These are phyloP conservation scores for Acrobasis suavella DNA, from an alignment of 2,888 invertebrate species.

Conservation along the genomic window DNA sequence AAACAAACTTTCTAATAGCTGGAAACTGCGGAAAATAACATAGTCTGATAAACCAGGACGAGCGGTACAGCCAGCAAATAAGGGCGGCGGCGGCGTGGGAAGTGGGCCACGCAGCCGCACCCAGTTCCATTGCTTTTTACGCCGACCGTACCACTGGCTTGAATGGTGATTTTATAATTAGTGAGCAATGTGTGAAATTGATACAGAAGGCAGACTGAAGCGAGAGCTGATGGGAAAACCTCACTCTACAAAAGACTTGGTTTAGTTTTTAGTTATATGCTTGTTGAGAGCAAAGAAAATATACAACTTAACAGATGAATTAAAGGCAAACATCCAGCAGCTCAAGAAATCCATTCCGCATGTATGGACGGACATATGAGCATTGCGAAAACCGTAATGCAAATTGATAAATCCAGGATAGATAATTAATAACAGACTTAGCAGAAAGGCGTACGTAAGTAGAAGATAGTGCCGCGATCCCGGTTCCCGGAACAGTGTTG, in stretches of 20 bases:
- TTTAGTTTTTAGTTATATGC: no score
- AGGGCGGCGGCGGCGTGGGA: conserved; percentile 53
- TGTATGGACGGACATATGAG: no score
- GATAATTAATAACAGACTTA: no score
- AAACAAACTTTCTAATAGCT: conserved; percentile 11
- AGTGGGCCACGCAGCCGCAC: conserved; percentile 52
- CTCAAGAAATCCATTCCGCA: no score
- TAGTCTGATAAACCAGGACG: conserved; percentile 45
- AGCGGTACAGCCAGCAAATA: conserved; percentile 43
- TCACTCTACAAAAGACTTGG: neutral
- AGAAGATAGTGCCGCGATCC: no score
- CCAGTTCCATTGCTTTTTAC: conserved; percentile 55
- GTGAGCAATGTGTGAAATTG: conserved; percentile 22
- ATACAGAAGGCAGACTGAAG: conserved; percentile 6
- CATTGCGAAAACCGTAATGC: no score
- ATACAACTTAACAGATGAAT: no score
- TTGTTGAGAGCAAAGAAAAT: no score
- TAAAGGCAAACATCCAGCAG: no score
- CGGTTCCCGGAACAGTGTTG: no score
- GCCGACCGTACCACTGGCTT: conserved; percentile 36
- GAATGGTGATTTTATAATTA: conserved; percentile 19
- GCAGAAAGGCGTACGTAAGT: no score
- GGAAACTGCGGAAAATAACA: conserved; percentile 15
- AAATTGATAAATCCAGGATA: no score
- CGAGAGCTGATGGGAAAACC: neutral